A percentile compares a stretch with the other conserved stretches of the same genome.
Conservation (phyloP, 2,113 vertebrate genomes). For the Eleginops maclovinus region DNA sequence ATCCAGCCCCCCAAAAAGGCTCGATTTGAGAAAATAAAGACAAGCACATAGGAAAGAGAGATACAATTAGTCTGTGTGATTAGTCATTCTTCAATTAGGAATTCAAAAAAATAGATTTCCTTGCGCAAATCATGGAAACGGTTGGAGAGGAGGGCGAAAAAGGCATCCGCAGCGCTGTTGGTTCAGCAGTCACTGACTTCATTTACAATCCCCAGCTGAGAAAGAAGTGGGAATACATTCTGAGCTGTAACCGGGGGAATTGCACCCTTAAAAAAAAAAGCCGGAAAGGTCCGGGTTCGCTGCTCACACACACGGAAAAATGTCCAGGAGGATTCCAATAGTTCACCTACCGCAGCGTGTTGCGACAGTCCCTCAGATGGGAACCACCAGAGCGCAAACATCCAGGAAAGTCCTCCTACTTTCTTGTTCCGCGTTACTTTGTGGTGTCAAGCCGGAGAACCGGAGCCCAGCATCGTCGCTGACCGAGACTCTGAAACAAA, state of each 20-base stretch:
- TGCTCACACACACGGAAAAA: not conserved
- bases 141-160: conserved; percentile 11
- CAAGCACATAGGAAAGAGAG: not conserved
- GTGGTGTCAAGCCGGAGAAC: not conserved
- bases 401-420: conserved; percentile 16
- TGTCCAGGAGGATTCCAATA: conserved; percentile 16
- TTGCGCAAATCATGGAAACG: conserved; percentile 24
- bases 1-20: not conserved
- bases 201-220: not conserved
- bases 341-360: conserved; percentile 56
- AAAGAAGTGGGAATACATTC: not conserved
- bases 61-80: not conserved
- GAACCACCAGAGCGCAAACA: not conserved
- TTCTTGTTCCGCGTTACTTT: conserved; percentile 41
- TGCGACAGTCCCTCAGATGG: conserved; percentile 32
- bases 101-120: conserved; percentile 23
- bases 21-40: not conserved
- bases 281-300: conserved; percentile 8
- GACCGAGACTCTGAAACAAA: conserved; percentile 33
- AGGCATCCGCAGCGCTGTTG: conserved; percentile 30
- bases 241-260: not conserved
- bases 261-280: not conserved
- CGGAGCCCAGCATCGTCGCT: conserved; percentile 30
- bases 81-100: conserved; percentile 20
- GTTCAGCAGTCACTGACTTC: conserved; percentile 34